Conservation (phyloP, 2,797 vertebrate genomes). For the Schizopygopsis malacanthus region DNA sequence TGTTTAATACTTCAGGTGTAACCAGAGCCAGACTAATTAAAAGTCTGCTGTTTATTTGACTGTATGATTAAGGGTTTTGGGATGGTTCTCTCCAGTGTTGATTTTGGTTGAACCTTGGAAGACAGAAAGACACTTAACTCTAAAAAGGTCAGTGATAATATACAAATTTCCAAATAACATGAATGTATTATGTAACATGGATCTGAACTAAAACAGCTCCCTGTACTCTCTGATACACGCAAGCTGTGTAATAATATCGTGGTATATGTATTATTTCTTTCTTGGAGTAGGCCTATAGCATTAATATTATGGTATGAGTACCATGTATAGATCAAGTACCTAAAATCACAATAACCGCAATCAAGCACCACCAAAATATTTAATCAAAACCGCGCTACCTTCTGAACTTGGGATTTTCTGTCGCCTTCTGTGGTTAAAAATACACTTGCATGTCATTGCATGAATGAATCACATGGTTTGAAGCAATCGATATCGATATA, state of each 20-base stretch:
- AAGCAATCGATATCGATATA: background rate
- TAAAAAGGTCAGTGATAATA: constrained; percentile 40
- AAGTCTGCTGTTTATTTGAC: constrained; percentile 50
- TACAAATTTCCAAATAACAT: constrained; percentile 38
- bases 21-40: constrained; percentile 42
- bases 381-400: background rate
- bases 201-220: constrained; percentile 9
- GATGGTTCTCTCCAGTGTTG: constrained; percentile 26
- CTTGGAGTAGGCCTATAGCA: background rate
- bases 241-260: background rate
- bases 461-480: background rate
- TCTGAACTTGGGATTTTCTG: background rate
- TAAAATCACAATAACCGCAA: background rate
- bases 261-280: background rate
- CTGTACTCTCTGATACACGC: background rate
- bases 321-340: background rate
- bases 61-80: constrained; percentile 34
- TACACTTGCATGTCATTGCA: background rate
- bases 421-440: background rate
- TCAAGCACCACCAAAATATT: background rate
- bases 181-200: constrained; percentile 20
- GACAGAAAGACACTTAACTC: constrained; percentile 25
- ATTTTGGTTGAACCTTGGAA: constrained; percentile 45
- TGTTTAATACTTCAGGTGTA: constrained; percentile 45
- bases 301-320: background rate